A percentile compares a stretch with the other conserved stretches of the same genome.
Evolutionary conservation across 2,888 invertebrate species (phyloP).

Genomic region (Lucinisca nassula): DNA sequence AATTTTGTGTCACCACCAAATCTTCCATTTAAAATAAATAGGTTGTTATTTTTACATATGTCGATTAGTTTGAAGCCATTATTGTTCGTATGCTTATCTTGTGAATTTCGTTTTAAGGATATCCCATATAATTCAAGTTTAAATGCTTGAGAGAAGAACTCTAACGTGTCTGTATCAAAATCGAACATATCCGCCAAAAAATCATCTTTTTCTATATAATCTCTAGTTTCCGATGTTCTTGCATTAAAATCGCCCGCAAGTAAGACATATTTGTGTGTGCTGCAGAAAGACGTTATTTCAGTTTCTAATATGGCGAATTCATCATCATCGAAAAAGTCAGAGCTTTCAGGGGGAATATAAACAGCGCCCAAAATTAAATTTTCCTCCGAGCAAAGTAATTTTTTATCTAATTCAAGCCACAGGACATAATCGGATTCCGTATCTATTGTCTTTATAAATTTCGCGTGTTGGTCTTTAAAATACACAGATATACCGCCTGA

Average conservation of each 20-base stretch:
- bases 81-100: not conserved
- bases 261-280: not conserved
- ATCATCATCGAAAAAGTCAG: too few species aligned
- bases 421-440: not conserved
- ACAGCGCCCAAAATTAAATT: too few species aligned
- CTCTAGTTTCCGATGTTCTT: not conserved
- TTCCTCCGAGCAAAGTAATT: too few species aligned
- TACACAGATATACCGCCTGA: not conserved
- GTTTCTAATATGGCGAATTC: too few species aligned
- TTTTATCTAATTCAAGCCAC: not conserved
- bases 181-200: not conserved
- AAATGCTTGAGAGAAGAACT: not conserved
- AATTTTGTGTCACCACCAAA: not conserved
- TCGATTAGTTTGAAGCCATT: not conserved
- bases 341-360: too few species aligned
- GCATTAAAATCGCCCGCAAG: not conserved
- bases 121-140: not conserved
- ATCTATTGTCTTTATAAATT: not conserved
- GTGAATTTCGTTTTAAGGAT: not conserved
- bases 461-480: not conserved
- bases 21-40: not conserved
- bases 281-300: not conserved
- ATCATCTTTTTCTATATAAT: not conserved
- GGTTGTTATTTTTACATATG: not conserved
- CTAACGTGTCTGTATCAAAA: not conserved